Evolutionary conservation across 2,888 invertebrate genomes (phyloP), one percentile per base, ranked within the genome.

Genomic region (Tethea ocularis): DNA sequence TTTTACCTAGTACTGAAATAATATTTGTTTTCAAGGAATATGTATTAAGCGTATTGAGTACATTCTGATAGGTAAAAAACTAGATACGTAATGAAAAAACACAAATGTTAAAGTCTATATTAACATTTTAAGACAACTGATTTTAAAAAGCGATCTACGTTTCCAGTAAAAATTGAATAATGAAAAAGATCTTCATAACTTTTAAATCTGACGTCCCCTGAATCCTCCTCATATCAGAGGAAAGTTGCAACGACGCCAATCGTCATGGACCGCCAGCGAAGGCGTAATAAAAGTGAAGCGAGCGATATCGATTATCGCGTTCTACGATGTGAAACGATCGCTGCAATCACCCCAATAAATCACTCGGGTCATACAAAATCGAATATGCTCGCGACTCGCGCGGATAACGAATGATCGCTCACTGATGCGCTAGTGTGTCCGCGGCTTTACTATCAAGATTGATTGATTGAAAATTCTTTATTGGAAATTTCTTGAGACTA

Each of bases 301-400:
- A 64, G 74, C 74, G 74, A 78, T 84, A 87, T 89, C 88, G 88
- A 90, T 90, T 89, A 89, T 82, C 79, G 76, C 72, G 72, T 76
- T 73, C 86, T 74, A 67, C 80, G 82, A 80, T 80, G 86, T 87
- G 88, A 80, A 77, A 78, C 85, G 82, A 77, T 86, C 77, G 78
- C 62, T 76, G 75, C 80, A 78, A 86, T 87, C 86, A 82, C 74
- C 67, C 68, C 80, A 81, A 87, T 90, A 89, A 89, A 90, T 91
- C 89, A 89, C 78, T 74, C 77, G 69, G 58, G 23, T 61, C 46
- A 68, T 69, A 69, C 70, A 71, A 72, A 79, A 75, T 78, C 75
- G 82, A 78, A 81, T 79, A 76, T 75, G 72, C 75, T 70, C 69
- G 73, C 59, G 54, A 33, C 68, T 72, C 46, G 17, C 46, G 1